These are phyloP conservation scores for Calcarius lapponicus DNA, from an alignment of 2,797 vertebrate genomes.

Conservation along the genomic window DNA sequence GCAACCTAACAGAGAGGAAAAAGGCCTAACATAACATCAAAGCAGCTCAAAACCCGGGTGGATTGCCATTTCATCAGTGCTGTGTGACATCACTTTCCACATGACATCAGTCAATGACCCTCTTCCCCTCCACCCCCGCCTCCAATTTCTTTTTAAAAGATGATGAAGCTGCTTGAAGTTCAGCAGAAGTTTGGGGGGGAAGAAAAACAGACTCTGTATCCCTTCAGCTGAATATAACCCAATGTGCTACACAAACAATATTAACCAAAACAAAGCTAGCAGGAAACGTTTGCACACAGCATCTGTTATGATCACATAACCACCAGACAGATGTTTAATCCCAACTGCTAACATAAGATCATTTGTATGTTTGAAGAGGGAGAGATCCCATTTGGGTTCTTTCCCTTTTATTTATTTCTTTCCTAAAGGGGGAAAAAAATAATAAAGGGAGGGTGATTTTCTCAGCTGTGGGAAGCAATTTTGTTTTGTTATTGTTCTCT, in stretches of 20 bases:
- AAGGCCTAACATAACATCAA: constrained; percentile 56
- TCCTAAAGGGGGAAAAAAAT: constrained; percentile 62
- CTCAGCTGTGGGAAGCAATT: constrained; percentile 74
- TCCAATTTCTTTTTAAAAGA: constrained; percentile 59
- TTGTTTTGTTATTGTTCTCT: constrained; percentile 59
- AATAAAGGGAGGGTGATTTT: constrained; percentile 73
- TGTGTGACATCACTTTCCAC: constrained; percentile 68
- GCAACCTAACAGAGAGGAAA: constrained; percentile 47
- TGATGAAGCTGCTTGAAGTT: constrained; percentile 71
- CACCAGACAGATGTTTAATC: constrained; percentile 95
- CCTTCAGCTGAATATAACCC: constrained; percentile 79
- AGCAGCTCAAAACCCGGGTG: constrained; percentile 27
- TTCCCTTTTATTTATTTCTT: constrained; percentile 84
- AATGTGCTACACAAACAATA: constrained; percentile 82
- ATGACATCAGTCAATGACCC: constrained; percentile 58
- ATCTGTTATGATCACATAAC: constrained; percentile 93
- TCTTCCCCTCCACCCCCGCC: constrained; percentile 37
- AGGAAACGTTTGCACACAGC: constrained; percentile 83
- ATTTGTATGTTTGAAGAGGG: constrained; percentile 91
- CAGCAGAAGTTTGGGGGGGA: constrained; percentile 62
- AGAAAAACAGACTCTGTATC: constrained; percentile 74
- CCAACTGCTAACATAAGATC: constrained; percentile 94
- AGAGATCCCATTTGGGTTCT: constrained; percentile 86
- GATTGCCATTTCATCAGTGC: constrained; percentile 62
- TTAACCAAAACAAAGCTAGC: constrained; percentile 86